Evolutionary conservation across 2,797 vertebrate genomes (phyloP), one percentile per base, ranked within the genome.

Genomic region (Poecilia velifera): DNA sequence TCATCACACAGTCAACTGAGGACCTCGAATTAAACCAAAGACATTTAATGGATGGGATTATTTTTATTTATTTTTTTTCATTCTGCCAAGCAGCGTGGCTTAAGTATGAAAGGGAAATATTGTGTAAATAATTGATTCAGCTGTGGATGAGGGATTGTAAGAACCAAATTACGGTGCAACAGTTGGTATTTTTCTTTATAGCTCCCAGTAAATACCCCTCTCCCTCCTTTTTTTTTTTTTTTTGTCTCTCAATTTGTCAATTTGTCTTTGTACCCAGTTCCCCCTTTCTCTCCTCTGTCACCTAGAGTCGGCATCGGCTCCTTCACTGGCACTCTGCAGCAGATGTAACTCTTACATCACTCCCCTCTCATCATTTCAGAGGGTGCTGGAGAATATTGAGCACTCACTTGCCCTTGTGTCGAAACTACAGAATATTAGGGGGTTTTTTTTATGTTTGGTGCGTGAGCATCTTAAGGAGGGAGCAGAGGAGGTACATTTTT

Each of bases 311-410:
- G 76, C 84, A 49, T 83, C 87, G 82, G 75, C 84, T 86, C 82
- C 84, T 87, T 78, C 76, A 84, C 79, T 84, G 89, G 85, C 86
- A 88, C 90, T 88, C 90, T 89, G 90, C 89, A 94, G 89, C 84
- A 89, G 89, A 87, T 91, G 91, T 91, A 95, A 93, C 78, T 93
- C 92, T 93, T 93, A 86, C 91, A 91, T 91, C 86, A 91, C 72
- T 82, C 78, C 78, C 77, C 82, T 78, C 90, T 83, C 82, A 82
- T 94, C 88, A 90, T 91, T 93, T 91, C 87, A 86, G 91, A 93
- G 84, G 89, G 91, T 77, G 86, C 85, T 66, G 77, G 83, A 87
- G 88, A 94, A 93, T 94, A 93, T 92, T 90, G 90, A 94, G 87
- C 88, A 92, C 89, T 86, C 90, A 90, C 88, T 93, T 93, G 92